These are phyloP conservation scores for Microtus pennsylvanicus DNA, from an alignment of 2,113 vertebrate genomes.

Conservation along the genomic window DNA sequence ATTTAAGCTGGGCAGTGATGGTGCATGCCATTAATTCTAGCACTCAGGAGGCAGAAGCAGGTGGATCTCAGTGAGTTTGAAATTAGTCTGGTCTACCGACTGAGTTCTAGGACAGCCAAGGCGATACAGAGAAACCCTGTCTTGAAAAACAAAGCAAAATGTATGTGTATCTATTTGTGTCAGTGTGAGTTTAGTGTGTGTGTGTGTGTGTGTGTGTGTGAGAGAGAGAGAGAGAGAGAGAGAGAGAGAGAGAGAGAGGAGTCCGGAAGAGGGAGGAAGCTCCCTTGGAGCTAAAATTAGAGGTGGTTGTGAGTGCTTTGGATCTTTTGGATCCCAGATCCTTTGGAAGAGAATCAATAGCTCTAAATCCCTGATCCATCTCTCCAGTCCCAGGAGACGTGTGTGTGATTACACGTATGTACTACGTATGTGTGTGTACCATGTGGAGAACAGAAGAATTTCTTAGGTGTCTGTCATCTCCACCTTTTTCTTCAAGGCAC, in stretches of 20 bases:
- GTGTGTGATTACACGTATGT: neutral
- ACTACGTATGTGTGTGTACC: neutral
- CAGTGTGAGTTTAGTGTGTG: neutral
- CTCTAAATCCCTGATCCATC: neutral
- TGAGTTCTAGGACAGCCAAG: neutral
- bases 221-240: too few species aligned
- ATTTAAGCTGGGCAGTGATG: neutral
- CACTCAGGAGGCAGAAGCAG: neutral
- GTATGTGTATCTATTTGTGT: neutral
- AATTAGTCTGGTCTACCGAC: neutral
- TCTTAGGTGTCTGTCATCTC: neutral
- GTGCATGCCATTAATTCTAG: neutral
- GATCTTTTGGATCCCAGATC: neutral
- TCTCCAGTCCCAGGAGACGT: neutral
- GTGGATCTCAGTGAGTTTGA: neutral
- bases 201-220: too few species aligned
- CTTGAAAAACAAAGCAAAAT: too few species aligned
- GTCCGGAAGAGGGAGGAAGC: neutral
- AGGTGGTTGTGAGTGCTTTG: neutral
- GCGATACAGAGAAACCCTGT: too few species aligned
- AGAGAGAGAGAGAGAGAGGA: too few species aligned
- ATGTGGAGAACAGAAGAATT: neutral
- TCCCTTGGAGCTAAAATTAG: neutral
- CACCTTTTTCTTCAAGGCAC: neutral
- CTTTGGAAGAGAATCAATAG: neutral